Evolutionary conservation across 2,113 vertebrate genomes (phyloP).

Genomic region (Neomonachus schauinslandi): DNA sequence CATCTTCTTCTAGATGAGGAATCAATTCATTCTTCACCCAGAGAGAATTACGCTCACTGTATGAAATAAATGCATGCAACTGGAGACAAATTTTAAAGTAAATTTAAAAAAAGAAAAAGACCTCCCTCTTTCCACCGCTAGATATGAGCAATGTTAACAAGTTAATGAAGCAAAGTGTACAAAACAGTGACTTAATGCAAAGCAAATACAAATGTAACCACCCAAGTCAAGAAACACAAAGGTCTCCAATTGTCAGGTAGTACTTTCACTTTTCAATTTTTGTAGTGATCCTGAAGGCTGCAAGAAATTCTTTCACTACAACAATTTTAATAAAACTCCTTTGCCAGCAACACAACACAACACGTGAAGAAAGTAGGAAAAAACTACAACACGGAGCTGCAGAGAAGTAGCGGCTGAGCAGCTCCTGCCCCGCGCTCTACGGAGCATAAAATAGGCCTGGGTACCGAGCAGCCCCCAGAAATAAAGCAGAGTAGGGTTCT

Average conservation of each 20-base stretch:
- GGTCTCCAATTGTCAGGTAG: background rate
- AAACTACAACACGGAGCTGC: background rate
- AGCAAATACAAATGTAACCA: background rate
- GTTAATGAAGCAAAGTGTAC: background rate
- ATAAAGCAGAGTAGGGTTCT: background rate
- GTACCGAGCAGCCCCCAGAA: background rate
- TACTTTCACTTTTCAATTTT: background rate
- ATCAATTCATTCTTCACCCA: constrained; percentile 90
- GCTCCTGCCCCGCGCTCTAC: background rate
- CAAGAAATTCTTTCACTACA: background rate
- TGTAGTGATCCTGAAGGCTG: background rate
- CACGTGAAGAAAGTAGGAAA: background rate
- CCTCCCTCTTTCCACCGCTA: background rate
- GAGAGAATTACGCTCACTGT: constrained; percentile 87
- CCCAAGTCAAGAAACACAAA: background rate
- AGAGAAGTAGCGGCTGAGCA: background rate
- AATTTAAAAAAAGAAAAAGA: background rate
- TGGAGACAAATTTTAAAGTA: constrained; percentile 56
- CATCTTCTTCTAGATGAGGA: constrained; percentile 88
- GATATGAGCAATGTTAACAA: background rate
- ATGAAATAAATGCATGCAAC: constrained; percentile 91
- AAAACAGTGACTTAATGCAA: background rate
- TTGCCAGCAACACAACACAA: background rate
- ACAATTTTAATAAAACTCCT: background rate
- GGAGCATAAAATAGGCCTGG: background rate